Evolutionary conservation across 2,797 vertebrate species (phyloP).

Genomic region (Acrocephalus scirpaceus): DNA sequence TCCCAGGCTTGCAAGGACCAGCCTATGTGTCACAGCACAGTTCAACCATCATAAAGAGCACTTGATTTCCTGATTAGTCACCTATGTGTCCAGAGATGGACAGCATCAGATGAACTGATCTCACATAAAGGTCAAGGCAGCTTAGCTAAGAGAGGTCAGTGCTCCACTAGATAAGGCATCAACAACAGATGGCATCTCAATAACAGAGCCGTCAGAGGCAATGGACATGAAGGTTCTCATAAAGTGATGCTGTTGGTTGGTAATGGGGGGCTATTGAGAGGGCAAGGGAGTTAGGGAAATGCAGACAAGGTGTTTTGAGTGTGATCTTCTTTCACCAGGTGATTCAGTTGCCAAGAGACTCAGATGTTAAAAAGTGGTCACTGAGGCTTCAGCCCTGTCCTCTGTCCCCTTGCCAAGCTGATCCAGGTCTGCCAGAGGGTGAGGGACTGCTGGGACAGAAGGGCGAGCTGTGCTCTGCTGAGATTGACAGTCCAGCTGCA

Average conservation of each 20-base stretch:
- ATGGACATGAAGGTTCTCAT: not conserved
- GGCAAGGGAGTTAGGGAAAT: not conserved
- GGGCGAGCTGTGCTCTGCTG: not conserved
- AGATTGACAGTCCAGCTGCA: slow-evolving; percentile 43
- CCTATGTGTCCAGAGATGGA: not conserved
- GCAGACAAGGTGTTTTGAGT: not conserved
- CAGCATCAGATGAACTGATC: not conserved
- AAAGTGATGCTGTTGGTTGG: not conserved
- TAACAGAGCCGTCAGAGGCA: not conserved
- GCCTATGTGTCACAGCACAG: not conserved
- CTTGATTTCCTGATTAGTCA: not conserved
- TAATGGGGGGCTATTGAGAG: not conserved
- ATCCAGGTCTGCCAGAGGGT: not conserved
- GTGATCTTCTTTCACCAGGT: not conserved
- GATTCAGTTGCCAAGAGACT: not conserved
- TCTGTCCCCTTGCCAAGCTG: not conserved
- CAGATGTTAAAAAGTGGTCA: not conserved
- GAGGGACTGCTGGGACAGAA: not conserved
- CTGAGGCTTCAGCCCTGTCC: not conserved
- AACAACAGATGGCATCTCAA: not conserved
- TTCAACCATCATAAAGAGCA: not conserved
- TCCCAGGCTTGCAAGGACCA: not conserved
- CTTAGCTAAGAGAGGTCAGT: not conserved
- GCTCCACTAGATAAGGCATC: not conserved
- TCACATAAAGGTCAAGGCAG: not conserved